phyloP scores from a whole-genome alignment of 2,113 vertebrate genomes.

The Epinephelus lanceolatus region DNA sequence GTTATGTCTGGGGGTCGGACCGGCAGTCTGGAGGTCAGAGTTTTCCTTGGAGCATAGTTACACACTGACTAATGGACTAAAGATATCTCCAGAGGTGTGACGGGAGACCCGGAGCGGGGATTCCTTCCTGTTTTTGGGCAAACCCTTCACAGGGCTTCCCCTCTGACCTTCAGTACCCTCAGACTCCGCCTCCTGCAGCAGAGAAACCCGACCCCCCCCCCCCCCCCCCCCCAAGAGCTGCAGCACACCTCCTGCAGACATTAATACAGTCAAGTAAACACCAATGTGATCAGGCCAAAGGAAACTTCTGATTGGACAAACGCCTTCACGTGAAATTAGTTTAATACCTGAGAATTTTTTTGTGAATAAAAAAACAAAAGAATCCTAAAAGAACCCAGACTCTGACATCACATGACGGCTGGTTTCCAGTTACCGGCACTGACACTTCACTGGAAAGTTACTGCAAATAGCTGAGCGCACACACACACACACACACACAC shows the following conservation, averaged over 20 bases:
- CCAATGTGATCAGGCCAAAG: too few relatives aligned
- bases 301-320: too few relatives aligned
- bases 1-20: constrained; percentile 17
- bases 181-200: constrained; percentile 5
- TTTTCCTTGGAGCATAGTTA: constrained; percentile 35
- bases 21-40: constrained; percentile 11
- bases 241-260: too few relatives aligned
- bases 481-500: constrained; percentile 16
- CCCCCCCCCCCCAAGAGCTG: background rate
- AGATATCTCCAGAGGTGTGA: constrained; percentile 50
- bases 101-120: constrained; percentile 61
- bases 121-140: constrained; percentile 77
- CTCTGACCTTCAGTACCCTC: constrained; percentile 16
- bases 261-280: too few relatives aligned
- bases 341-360: background rate
- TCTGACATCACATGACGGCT: constrained; percentile 36
- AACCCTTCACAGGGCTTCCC: constrained; percentile 63
- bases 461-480: constrained; percentile 59
- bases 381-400: background rate
- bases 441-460: constrained; percentile 73
- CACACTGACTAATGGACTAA: constrained; percentile 3
- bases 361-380: background rate
- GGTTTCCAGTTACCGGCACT: constrained; percentile 57
- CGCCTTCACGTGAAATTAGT: too few relatives aligned
- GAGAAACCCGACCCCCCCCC: background rate